Evolutionary conservation across 2,888 invertebrate genomes (phyloP).

Genomic region (Stenodera caucasica): DNA sequence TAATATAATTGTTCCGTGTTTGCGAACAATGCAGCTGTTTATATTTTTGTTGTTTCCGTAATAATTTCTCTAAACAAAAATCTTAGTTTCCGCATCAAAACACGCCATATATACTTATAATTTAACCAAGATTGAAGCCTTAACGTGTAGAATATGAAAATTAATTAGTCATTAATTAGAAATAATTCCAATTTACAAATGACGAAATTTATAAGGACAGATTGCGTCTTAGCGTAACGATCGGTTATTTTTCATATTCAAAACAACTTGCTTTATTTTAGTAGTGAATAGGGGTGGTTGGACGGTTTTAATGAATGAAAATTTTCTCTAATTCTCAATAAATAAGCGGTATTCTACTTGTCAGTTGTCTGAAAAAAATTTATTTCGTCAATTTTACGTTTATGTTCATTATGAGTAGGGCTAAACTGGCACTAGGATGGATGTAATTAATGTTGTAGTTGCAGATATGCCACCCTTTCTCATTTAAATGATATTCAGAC

Average conservation of each 20-base stretch:
- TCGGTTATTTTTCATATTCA: slow-evolving; percentile 8
- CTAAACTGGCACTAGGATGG: not conserved
- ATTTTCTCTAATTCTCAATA: too few relatives aligned
- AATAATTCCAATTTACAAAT: slow-evolving; percentile 10
- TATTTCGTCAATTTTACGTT: not conserved
- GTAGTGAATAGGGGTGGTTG: too few relatives aligned
- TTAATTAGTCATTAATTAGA: slow-evolving; percentile 10
- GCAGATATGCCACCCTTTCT: slow-evolving; percentile 11
- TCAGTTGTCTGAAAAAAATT: not conserved
- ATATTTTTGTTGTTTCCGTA: not conserved
- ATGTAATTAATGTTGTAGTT: slow-evolving; percentile 17
- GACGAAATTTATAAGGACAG: slow-evolving; percentile 18
- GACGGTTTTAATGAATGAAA: too few relatives aligned
- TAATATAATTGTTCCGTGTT: slow-evolving; percentile 4
- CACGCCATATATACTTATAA: not conserved
- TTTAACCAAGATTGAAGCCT: not conserved
- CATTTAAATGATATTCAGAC: slow-evolving; percentile 19
- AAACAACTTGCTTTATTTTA: too few relatives aligned
- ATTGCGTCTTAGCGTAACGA: slow-evolving; percentile 19
- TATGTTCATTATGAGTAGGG: not conserved
- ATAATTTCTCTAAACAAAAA: not conserved
- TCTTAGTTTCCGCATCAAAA: not conserved
- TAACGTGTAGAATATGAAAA: not conserved
- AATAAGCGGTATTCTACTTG: too few relatives aligned
- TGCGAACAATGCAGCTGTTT: not conserved